Base-by-base conservation (phyloP, 2,888 invertebrate genomes). In the Leucozona laternaria region DNA sequence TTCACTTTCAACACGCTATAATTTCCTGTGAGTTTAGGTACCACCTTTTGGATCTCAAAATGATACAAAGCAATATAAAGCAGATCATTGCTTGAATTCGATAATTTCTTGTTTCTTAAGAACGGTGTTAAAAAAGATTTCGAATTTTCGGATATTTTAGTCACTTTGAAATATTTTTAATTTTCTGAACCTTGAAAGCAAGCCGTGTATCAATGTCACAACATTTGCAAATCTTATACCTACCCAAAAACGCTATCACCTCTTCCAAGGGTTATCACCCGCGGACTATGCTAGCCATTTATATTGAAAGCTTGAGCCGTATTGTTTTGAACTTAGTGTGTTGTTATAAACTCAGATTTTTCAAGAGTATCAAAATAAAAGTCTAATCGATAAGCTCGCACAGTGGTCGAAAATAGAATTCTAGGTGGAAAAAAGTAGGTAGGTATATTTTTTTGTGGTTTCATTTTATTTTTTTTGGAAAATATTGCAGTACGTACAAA, bases 381-480 rank as follows among this genome's bases (percentile, higher is more conserved):
- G 25, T 71, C 20, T 37, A 37, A 40, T 37, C 25, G 84, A 84
- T 84, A 84, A 80, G 50, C n/a, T n/a, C n/a, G n/a, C n/a, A n/a
- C n/a, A n/a, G n/a, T n/a, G n/a, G n/a, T n/a, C n/a, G n/a, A n/a
- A n/a, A n/a, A n/a, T n/a, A n/a, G n/a, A n/a, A n/a, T n/a, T n/a
- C n/a, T n/a, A n/a, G n/a, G n/a, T n/a, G n/a, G n/a, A n/a, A n/a
- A n/a, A n/a, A n/a, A n/a, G n/a, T n/a, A n/a, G n/a, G n/a, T n/a
- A n/a, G n/a, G n/a, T n/a, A n/a, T n/a, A n/a, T n/a, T n/a, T n/a
- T n/a, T n/a, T n/a, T n/a, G n/a, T n/a, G n/a, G n/a, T n/a, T n/a
- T n/a, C n/a, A n/a, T n/a, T n/a, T n/a, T n/a, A n/a, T n/a, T n/a
- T n/a, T n/a, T n/a, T n/a, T n/a, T n/a, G n/a, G n/a, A n/a, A n/a